These are phyloP conservation scores for Caenorhabditis sp. DNA, from an alignment of 2,888 invertebrate species.

Conservation along the genomic window DNA sequence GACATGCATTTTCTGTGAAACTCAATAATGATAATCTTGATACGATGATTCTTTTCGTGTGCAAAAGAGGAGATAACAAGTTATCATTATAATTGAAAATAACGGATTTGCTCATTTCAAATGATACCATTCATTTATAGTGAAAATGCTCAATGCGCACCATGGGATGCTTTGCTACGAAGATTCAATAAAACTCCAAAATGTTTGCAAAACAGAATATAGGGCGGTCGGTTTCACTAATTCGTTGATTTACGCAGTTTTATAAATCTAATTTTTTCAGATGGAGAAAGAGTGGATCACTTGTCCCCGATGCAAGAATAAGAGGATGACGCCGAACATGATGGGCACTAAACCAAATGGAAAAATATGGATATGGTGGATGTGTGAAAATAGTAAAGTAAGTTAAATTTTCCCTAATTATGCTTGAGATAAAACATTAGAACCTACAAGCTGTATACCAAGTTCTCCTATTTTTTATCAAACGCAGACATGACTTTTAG, in stretches of 20 bases:
- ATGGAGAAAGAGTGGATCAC: conserved; percentile 22
- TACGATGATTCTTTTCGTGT: not conserved
- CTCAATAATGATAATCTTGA: not conserved
- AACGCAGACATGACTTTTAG: too few relatives aligned
- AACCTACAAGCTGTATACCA: too few relatives aligned
- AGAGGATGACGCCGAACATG: conserved; percentile 11
- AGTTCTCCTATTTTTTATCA: too few relatives aligned
- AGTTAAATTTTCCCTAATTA: too few relatives aligned
- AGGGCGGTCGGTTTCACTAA: conserved; percentile 36
- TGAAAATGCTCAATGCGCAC: conserved; percentile 22
- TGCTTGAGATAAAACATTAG: too few relatives aligned
- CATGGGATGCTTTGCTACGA: conserved; percentile 3
- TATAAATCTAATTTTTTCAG: conserved; percentile 16
- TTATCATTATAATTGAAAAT: not conserved
- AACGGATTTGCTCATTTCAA: conserved; percentile 8
- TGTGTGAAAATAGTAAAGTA: conserved; percentile 26
- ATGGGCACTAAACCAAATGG: conserved; percentile 6
- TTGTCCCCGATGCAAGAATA: conserved; percentile 27
- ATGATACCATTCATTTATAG: conserved; percentile 43
- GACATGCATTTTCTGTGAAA: conserved; percentile 15
- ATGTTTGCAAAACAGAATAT: conserved; percentile 10
- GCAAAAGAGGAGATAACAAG: not conserved
- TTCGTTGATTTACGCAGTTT: not conserved
- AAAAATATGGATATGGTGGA: conserved; percentile 22
- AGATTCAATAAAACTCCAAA: conserved; percentile 4